Evolutionary conservation across 2,888 invertebrate genomes (phyloP), one percentile per base, ranked within the genome.

Genomic region (Alloscopus bannaensis): DNA sequence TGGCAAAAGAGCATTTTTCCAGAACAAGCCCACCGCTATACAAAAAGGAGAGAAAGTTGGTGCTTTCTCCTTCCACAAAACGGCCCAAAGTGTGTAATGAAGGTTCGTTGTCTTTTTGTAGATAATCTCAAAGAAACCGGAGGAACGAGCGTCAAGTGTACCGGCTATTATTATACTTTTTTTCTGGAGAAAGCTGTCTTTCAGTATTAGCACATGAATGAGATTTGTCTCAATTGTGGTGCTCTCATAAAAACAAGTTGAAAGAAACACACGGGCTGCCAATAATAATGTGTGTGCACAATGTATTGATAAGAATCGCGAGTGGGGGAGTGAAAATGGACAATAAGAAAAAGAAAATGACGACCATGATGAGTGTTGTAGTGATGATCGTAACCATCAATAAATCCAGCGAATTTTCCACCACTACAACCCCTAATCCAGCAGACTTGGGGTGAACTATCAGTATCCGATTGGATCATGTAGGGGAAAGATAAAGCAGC

Each of bases 331-430:
- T 45, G 13, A 36, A 8, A 45, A n/a, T 16, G n/a, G 55, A 55
- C 55, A 55, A 55, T 55, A 55, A 31, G 16, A 57, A 2, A 40
- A 31, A 22, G 65, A 47, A 26, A 45, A 65, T 65, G 64, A 52
- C 62, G 29, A 22, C 47, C 40, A 60, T 28, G 57, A 70, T 29
- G 68, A 55, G 8, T 55, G 55, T 65, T 18, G 55, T 62, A 47
- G 36, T 36, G 60, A 59, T 57, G 69, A 69, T 69, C 45, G 69
- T 72, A 64, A 64, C 60, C 64, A 47, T 72, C 72, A 64, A 72
- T 64, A 72, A 36, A 31, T 11, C 50, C 16, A 71, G 18, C 55
- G 55, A 72, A 55, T 55, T 64, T 64, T 50, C 26, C 16, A 64
- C n/a, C 20, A n/a, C n/a, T n/a, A n/a, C n/a, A n/a, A n/a, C n/a